Percentiles rank a stretch among this genome's conserved stretches.
These are phyloP conservation scores for Athalia cordata DNA, from an alignment of 2,888 invertebrate species.

Conservation along the genomic window DNA sequence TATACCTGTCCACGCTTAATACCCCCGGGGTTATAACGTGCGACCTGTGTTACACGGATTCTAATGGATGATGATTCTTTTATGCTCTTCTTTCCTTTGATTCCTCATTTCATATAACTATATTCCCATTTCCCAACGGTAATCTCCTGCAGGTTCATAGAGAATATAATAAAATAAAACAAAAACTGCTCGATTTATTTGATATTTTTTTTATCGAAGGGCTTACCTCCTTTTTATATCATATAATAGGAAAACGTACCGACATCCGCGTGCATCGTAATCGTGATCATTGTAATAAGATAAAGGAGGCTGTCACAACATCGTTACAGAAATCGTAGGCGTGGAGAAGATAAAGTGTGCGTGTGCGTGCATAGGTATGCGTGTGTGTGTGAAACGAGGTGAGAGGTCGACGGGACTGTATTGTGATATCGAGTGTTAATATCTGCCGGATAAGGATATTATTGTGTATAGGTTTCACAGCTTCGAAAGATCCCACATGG, in stretches of 20 bases:
- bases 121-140: background rate
- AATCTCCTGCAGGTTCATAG: background rate
- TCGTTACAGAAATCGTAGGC: constrained; percentile 2
- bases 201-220: constrained; percentile 17
- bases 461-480: background rate
- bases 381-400: constrained; percentile 23
- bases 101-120: no score
- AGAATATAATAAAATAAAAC: background rate
- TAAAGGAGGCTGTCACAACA: constrained; percentile 11
- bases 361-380: background rate
- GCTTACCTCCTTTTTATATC: background rate
- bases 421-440: constrained; percentile 29
- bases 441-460: constrained; percentile 5
- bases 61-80: no score
- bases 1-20: background rate
- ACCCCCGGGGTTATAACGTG: no score
- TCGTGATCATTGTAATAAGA: constrained; percentile 12
- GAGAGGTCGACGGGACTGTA: constrained; percentile 21
- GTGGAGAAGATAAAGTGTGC: constrained; percentile 17
- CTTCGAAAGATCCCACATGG: background rate
- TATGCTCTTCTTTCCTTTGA: no score
- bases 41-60: no score
- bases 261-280: background rate
- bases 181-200: background rate
- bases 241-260: background rate